Percentiles rank a stretch among this genome's conserved stretches.
Evolutionary conservation across 2,888 invertebrate species (phyloP).

Genomic region (Melanostoma scalare): DNA sequence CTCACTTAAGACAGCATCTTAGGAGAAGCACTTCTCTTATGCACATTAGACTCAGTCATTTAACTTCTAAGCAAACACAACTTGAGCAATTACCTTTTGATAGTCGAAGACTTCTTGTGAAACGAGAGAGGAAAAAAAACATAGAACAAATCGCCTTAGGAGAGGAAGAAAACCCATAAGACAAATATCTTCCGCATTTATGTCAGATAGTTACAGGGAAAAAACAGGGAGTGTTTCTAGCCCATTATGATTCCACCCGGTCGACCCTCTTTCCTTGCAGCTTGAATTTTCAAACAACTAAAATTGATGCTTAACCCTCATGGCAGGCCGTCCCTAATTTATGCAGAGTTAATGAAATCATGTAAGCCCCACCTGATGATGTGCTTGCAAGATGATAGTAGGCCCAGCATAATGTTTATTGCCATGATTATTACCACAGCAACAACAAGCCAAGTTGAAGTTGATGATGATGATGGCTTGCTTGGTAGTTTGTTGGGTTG

Average conservation of each 20-base stretch:
- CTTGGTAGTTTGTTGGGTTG: conserved; percentile 10
- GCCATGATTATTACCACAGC: conserved; percentile 54
- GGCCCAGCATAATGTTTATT: conserved; percentile 46
- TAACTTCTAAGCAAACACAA: conserved; percentile 39
- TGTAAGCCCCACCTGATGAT: conserved; percentile 65
- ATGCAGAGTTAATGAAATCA: conserved; percentile 73
- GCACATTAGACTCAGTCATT: conserved; percentile 40
- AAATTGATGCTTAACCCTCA: conserved; percentile 63
- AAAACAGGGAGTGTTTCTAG: conserved; percentile 63
- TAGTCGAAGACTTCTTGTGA: conserved; percentile 14
- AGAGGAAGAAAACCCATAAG: conserved; percentile 24
- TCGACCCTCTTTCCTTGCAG: not conserved
- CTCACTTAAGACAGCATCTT: conserved; percentile 23
- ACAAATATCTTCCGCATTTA: conserved; percentile 51
- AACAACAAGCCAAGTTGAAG: conserved; percentile 15
- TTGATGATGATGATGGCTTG: conserved; percentile 37
- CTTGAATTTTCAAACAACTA: conserved; percentile 10
- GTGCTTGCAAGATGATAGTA: conserved; percentile 42
- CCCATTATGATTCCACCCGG: conserved; percentile 26
- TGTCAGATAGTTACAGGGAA: not conserved
- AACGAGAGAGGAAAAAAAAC: not conserved
- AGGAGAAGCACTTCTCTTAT: conserved; percentile 27
- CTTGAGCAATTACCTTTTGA: conserved; percentile 53
- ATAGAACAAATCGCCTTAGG: conserved; percentile 13
- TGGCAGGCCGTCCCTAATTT: conserved; percentile 69